Evolutionary conservation across 2,113 vertebrate species (phyloP), one percentile per base, ranked within the genome.

Genomic region (Daubentonia madagascariensis): DNA sequence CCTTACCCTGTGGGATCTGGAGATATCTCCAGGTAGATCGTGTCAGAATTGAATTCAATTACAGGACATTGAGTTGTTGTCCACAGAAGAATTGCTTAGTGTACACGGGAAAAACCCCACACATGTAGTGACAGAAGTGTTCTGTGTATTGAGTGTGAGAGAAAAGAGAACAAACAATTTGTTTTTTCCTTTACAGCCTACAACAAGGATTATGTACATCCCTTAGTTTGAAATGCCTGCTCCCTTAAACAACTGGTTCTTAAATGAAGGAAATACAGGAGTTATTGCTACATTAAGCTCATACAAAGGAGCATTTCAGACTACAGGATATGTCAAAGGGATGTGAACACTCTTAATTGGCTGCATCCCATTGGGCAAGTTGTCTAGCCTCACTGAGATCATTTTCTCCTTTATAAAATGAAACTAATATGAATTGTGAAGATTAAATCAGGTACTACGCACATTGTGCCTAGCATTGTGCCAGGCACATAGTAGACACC

Each of bases 331-430:
- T 2, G 0, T 65, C 22, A 40, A 32, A 48, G 40, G 6, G n/a
- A 78, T 75, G 22, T 22, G 52, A 54, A 32, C 40, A 48, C 35
- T 59, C 81, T 70, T 88, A 85, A 89, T n/a, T 59, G 50, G 30
- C n/a, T 25, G 12, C 13, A 40, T 63, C 35, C 28, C 67, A 68
- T 9, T 20, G 17, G 57, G 37, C 54, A 81, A 54, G 35, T 79
- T 65, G 81, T 75, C 79, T 89, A 59, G 85, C 40, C 8, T 92
- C 23, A 35, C 32, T 40, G 48, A 96, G 32, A 48, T 48, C 40
- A 87, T 78, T 67, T 65, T 94, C 84, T 96, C 52, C 65, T 78
- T 52, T 91, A 70, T 40, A 81, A 91, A 92, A 84, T 50, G 25
- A 48, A 54, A 50, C 18, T 35, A 50, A 79, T 54, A n/a, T 4